phyloP scores from a whole-genome alignment of 2,888 invertebrate species.

The Cylindroiulus punctatus region DNA sequence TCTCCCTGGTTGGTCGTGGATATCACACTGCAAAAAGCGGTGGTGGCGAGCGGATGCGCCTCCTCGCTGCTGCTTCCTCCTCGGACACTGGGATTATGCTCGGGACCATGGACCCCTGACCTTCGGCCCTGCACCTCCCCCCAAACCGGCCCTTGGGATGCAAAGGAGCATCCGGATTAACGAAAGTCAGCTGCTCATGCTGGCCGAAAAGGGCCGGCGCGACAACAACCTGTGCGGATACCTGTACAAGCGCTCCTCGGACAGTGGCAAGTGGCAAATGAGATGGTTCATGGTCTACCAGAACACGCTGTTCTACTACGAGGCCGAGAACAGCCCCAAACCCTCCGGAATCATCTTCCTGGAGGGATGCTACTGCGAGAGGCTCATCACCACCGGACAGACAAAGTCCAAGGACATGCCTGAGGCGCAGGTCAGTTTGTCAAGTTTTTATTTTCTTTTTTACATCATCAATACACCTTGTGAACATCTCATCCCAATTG shows the following conservation, averaged over 20 bases:
- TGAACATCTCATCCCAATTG: too few species aligned
- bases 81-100: background rate
- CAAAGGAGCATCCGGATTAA: slow-evolving; percentile 86
- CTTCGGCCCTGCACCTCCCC: background rate
- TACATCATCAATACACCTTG: too few species aligned
- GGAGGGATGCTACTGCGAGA: slow-evolving; percentile 89
- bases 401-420: slow-evolving; percentile 63
- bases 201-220: slow-evolving; percentile 85
- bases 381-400: slow-evolving; percentile 70
- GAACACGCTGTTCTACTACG: slow-evolving; percentile 92
- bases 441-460: too few species aligned
- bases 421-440: slow-evolving; percentile 55
- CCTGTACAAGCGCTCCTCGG: slow-evolving; percentile 84
- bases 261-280: slow-evolving; percentile 86
- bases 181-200: slow-evolving; percentile 83
- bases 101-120: background rate
- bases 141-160: slow-evolving; percentile 69
- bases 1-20: background rate
- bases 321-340: slow-evolving; percentile 79
- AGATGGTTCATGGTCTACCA: slow-evolving; percentile 71
- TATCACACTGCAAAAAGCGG: background rate
- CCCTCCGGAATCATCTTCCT: slow-evolving; percentile 86
- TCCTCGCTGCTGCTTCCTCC: background rate
- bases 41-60: slow-evolving; percentile 3
- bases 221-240: slow-evolving; percentile 86